A percentile compares a stretch with the other conserved stretches of the same genome.
Evolutionary conservation across 2,113 vertebrate species (phyloP).

Genomic region (Nicator chloris): DNA sequence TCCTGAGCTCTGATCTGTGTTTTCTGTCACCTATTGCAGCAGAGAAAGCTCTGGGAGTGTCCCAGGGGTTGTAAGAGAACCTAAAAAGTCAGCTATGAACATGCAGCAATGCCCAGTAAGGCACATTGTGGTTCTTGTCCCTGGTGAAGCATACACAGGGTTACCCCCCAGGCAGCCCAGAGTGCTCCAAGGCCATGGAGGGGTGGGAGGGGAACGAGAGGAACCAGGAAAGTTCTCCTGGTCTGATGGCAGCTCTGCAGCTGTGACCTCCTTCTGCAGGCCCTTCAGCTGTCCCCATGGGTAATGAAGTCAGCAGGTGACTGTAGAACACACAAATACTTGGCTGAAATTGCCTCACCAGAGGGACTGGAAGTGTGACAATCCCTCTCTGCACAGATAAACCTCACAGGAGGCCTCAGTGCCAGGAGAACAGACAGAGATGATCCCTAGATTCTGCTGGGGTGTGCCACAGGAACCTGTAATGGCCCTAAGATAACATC

Average conservation of each 20-base stretch:
- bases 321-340: not conserved
- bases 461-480: not conserved
- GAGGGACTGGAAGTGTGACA: not conserved
- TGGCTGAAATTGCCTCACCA: not conserved
- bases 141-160: not conserved
- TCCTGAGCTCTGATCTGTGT: not conserved
- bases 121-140: not conserved
- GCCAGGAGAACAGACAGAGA: not conserved
- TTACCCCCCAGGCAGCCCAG: not conserved
- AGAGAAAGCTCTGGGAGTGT: not conserved
- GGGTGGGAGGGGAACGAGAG: not conserved
- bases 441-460: not conserved
- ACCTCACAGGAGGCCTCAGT: not conserved
- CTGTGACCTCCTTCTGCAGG: not conserved
- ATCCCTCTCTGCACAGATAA: not conserved
- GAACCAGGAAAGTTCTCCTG: not conserved
- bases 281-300: not conserved
- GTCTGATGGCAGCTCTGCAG: not conserved
- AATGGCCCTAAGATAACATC: not conserved
- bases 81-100: not conserved
- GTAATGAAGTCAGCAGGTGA: not conserved
- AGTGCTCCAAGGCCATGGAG: not conserved
- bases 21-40: accelerated
- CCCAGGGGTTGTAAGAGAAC: not conserved
- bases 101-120: not conserved